phyloP scores from a whole-genome alignment of 2,113 vertebrate species.

The Chamaetylas fuelleborni region DNA sequence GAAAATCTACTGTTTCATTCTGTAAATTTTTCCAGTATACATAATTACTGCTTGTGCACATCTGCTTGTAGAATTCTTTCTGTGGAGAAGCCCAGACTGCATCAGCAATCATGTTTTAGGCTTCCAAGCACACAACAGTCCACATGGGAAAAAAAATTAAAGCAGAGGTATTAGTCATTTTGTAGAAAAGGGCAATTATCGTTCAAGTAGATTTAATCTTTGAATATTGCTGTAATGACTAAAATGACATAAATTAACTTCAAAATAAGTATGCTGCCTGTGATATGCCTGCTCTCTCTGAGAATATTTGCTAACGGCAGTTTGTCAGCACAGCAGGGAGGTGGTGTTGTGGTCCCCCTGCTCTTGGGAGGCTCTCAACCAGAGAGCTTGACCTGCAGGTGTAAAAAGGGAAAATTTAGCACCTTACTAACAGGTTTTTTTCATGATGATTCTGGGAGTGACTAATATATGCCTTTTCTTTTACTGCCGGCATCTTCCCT shows the following conservation, averaged over 20 bases:
- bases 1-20: background rate
- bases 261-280: background rate
- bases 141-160: background rate
- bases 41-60: background rate
- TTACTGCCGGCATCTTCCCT: background rate
- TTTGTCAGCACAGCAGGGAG: background rate
- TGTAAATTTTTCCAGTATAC: background rate
- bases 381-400: background rate
- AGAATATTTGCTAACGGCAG: background rate
- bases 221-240: background rate
- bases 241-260: background rate
- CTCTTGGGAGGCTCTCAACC: background rate
- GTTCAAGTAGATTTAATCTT: background rate
- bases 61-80: background rate
- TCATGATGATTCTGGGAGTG: background rate
- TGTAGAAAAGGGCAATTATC: background rate
- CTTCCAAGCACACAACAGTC: background rate
- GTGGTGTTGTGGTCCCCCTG: background rate
- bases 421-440: background rate
- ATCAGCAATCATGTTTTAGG: background rate
- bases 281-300: background rate
- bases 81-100: background rate
- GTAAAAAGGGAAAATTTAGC: background rate
- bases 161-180: slow-evolving; percentile 28
- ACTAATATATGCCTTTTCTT: background rate